Base-by-base conservation (phyloP, 2,797 vertebrate genomes). In the Dendrocincla fuliginosa region DNA sequence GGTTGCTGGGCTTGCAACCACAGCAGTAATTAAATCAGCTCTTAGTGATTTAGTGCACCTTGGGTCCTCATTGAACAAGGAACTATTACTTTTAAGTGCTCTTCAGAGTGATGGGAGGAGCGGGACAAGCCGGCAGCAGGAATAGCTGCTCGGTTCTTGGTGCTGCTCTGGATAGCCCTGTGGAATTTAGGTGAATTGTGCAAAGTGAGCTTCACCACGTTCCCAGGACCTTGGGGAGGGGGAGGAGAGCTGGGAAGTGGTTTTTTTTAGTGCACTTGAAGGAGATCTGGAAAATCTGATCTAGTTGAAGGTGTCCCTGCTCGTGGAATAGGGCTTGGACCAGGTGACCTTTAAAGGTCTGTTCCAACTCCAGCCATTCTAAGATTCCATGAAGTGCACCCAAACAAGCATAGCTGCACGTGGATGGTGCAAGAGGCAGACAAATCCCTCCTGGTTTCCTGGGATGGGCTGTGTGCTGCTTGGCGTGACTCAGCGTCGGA, bases 1-100 rank as follows among this genome's bases (percentile, higher is more conserved):
- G 73, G 23, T 59, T 11, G 67, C 80, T 80, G 70, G 65, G 74
- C 82, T 49, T 56, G 49, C 67, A 69, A 35, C 84, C 13, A 0
- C 88, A 49, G 88, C 50, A 5, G 55, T 87, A 57, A 84, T 95
- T 90, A 87, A 87, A 92, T 92, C 84, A 59, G 64, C 60, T 75
- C 47, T 1, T 6, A 6, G 63, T 76, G 91, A 91, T 85, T 91
- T 49, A 87, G 63, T 32, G 90, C 70, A 25, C 80, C 56, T 73
- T 12, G 33, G 30, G 61, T 87, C 55, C 71, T 82, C 19, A 1
- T 41, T 69, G 85, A 89, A 32, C 78, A 22, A 69, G 74, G 61
- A 84, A 46, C 71, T 55, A 9, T 89, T 57, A 18, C 61, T 94
- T 67, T 19, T 14, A 28, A 75, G 42, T 32, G 69, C 60, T 90